A percentile compares a stretch with the other conserved stretches of the same genome.
phyloP scores from a whole-genome alignment of 2,797 vertebrate genomes.

The Poecilia gillii region DNA sequence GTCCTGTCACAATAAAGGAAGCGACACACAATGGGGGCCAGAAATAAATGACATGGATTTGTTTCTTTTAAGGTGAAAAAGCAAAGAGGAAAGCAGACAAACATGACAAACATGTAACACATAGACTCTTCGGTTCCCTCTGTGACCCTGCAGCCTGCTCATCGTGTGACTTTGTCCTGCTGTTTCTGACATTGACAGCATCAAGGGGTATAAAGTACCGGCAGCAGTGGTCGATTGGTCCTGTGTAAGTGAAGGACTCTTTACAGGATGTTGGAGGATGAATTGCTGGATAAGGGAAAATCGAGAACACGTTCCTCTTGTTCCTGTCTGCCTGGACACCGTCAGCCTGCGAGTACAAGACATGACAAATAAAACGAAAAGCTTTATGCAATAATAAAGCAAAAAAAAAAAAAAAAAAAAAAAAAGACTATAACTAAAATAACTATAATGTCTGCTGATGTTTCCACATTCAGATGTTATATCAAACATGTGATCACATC shows the following conservation, averaged over 20 bases:
- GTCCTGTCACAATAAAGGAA: neutral
- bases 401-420: neutral
- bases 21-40: neutral
- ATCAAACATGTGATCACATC: neutral
- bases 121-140: neutral
- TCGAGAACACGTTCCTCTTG: conserved; percentile 49
- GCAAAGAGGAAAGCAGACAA: neutral
- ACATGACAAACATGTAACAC: neutral
- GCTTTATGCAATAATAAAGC: neutral
- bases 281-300: conserved; percentile 78
- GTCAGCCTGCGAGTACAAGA: conserved; percentile 11
- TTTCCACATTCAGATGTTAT: neutral
- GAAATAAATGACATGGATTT: neutral
- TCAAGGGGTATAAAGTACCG: conserved; percentile 22
- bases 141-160: conserved; percentile 13
- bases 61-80: neutral
- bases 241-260: conserved; percentile 53
- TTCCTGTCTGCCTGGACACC: conserved; percentile 15
- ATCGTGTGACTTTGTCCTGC: conserved; percentile 18
- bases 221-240: conserved; percentile 52
- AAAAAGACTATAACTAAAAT: too few species aligned
- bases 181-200: conserved; percentile 61
- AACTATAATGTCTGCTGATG: neutral
- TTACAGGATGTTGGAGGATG: conserved; percentile 55
- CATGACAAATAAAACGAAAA: neutral